phyloP scores from a whole-genome alignment of 2,113 vertebrate genomes.

The Arvicanthis niloticus region DNA sequence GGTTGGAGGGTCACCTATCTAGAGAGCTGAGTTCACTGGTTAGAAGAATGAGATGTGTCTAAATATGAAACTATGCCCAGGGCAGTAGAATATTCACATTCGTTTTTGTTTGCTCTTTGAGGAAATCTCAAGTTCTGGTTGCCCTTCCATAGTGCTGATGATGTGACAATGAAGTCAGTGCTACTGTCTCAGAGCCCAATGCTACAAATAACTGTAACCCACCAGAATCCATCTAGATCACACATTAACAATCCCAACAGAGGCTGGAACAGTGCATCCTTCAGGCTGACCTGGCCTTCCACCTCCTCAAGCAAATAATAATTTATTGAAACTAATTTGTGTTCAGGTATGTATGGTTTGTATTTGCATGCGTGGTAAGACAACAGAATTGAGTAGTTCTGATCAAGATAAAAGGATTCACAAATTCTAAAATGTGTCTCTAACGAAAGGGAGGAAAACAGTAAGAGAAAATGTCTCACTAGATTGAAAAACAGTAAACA shows the following conservation, averaged over 20 bases:
- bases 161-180: not conserved
- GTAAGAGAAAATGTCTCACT: not conserved
- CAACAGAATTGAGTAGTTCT: not conserved
- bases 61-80: not conserved
- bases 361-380: not conserved
- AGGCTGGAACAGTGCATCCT: not conserved
- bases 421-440: not conserved
- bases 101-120: not conserved
- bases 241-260: not conserved
- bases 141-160: not conserved
- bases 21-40: not conserved
- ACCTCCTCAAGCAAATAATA: not conserved
- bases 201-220: not conserved
- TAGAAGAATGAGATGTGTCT: not conserved
- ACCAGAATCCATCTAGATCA: not conserved
- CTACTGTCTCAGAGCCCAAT: not conserved
- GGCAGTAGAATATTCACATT: not conserved
- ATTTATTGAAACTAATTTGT: not conserved
- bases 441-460: not conserved
- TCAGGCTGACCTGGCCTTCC: not conserved
- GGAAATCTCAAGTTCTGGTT: not conserved
- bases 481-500: not conserved
- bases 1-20: not conserved
- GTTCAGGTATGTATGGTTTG: not conserved
- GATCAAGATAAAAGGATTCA: not conserved